Evolutionary conservation across 2,888 invertebrate species (phyloP).

Genomic region (Rhagium mordax): DNA sequence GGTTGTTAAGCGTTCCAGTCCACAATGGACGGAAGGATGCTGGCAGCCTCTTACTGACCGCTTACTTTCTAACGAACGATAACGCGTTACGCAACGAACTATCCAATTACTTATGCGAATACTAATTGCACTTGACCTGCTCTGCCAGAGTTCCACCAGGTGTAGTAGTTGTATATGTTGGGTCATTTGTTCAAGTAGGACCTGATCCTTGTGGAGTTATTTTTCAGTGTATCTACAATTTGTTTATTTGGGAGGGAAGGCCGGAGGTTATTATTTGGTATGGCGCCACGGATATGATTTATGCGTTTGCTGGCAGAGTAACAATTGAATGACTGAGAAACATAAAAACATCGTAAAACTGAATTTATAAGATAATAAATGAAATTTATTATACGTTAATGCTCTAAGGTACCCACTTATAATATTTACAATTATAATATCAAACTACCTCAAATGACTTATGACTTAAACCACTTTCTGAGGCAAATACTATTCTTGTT

Average conservation of each 20-base stretch:
- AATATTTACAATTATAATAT: too few species aligned
- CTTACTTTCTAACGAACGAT: conserved; percentile 50
- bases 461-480: too few species aligned
- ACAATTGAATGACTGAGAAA: too few species aligned
- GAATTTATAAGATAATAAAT: too few species aligned
- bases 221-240: background rate
- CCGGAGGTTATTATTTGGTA: background rate
- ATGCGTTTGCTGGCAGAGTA: too few species aligned
- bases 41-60: conserved; percentile 50
- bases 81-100: conserved; percentile 38
- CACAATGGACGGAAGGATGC: conserved; percentile 61
- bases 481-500: too few species aligned
- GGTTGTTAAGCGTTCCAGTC: conserved; percentile 54
- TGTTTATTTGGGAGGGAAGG: background rate
- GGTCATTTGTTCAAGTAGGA: background rate
- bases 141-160: background rate
- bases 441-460: too few species aligned
- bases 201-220: background rate
- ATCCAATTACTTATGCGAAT: conserved; percentile 31
- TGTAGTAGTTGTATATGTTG: too few species aligned
- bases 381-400: too few species aligned
- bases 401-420: too few species aligned
- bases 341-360: too few species aligned
- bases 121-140: conserved; percentile 40
- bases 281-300: background rate